Evolutionary conservation across 2,888 invertebrate species (phyloP).

Genomic region (Fragum sueziense): DNA sequence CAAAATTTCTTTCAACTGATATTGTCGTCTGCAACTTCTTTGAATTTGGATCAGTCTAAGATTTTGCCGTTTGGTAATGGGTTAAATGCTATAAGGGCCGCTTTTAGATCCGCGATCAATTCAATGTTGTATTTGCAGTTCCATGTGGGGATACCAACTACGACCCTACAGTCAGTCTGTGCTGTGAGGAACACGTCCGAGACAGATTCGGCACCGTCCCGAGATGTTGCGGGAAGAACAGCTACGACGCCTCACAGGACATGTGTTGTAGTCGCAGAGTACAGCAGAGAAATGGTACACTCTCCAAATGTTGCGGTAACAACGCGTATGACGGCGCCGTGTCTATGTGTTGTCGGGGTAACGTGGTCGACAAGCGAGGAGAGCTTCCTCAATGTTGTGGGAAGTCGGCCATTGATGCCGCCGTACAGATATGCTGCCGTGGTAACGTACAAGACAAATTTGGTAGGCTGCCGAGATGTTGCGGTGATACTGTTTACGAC

Average conservation of each 20-base stretch:
- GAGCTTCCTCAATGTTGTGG: slow-evolving; percentile 51
- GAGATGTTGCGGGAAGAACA: slow-evolving; percentile 40
- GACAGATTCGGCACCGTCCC: slow-evolving; percentile 38
- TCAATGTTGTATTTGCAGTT: slow-evolving; percentile 27
- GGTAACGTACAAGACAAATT: slow-evolving; percentile 34
- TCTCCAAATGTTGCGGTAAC: slow-evolving; percentile 48
- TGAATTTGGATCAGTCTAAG: no score
- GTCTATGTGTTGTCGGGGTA: slow-evolving; percentile 43
- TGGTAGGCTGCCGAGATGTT: slow-evolving; percentile 47
- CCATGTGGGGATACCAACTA: slow-evolving; percentile 34
- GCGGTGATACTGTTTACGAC: slow-evolving; percentile 36
- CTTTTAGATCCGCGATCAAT: neutral
- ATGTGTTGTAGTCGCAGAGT: slow-evolving; percentile 45
- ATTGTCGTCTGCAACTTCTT: no score
- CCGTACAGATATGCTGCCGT: slow-evolving; percentile 44
- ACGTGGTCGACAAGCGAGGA: slow-evolving; percentile 34
- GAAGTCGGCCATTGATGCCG: slow-evolving; percentile 35
- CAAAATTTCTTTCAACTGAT: no score
- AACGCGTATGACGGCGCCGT: slow-evolving; percentile 37
- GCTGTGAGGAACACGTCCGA: slow-evolving; percentile 41
- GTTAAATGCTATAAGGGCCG: no score
- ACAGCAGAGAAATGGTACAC: slow-evolving; percentile 29
- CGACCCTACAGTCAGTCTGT: slow-evolving; percentile 36
- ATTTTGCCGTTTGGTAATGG: no score
- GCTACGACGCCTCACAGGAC: slow-evolving; percentile 39